Conservation (phyloP, 2,888 invertebrate species). For the Anthoptus insignis region DNA sequence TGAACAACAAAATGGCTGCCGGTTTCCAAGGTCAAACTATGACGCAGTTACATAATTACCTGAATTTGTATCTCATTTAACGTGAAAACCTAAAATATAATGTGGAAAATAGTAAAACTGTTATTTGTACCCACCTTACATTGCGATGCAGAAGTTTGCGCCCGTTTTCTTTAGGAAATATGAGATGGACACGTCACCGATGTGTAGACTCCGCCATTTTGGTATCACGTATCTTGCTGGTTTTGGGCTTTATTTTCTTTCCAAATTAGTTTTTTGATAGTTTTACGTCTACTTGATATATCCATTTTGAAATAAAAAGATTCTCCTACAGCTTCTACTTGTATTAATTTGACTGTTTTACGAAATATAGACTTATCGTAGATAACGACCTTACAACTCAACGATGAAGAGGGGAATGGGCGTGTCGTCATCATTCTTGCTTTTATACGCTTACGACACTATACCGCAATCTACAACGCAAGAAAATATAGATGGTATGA, state of each 20-base stretch:
- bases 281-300: slow-evolving; percentile 11
- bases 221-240: slow-evolving; percentile 58
- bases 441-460: slow-evolving; percentile 59
- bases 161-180: slow-evolving; percentile 58
- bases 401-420: slow-evolving; percentile 61
- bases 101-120: slow-evolving; percentile 43
- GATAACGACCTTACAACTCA: slow-evolving; percentile 62
- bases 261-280: slow-evolving; percentile 20
- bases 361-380: neutral
- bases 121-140: slow-evolving; percentile 65
- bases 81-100: neutral
- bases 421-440: slow-evolving; percentile 44
- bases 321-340: neutral
- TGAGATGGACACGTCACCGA: slow-evolving; percentile 65
- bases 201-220: slow-evolving; percentile 77
- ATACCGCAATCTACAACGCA: slow-evolving; percentile 40
- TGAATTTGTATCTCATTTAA: slow-evolving; percentile 5
- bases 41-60: slow-evolving; percentile 46
- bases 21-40: slow-evolving; percentile 51
- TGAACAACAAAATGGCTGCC: slow-evolving; percentile 20
- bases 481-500: slow-evolving; percentile 4
- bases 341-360: neutral
- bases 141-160: slow-evolving; percentile 53
- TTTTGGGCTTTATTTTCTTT: slow-evolving; percentile 38
- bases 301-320: slow-evolving; percentile 1